Evolutionary conservation across 2,113 vertebrate species (phyloP).

Genomic region (Delphinapterus leucas): DNA sequence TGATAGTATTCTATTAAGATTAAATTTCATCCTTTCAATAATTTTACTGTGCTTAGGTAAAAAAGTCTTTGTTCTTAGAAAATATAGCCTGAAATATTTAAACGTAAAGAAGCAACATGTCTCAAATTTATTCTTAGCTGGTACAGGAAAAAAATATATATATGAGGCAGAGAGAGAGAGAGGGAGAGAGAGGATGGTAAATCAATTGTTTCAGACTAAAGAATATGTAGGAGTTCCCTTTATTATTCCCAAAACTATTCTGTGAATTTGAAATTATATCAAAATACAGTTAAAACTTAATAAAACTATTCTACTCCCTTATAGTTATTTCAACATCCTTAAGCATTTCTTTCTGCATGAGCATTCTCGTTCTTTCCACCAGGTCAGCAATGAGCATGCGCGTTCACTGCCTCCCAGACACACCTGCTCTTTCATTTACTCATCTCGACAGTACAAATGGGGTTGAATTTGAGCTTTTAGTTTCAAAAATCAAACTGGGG

Average conservation of each 20-base stretch:
- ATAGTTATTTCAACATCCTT: neutral
- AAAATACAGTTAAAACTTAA: neutral
- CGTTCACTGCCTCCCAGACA: fast-evolving
- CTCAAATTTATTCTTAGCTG: neutral
- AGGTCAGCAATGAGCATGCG: fast-evolving
- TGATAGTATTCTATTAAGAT: neutral
- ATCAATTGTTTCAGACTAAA: neutral
- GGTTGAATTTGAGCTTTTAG: constrained; percentile 15
- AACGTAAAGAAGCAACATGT: neutral
- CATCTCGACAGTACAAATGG: neutral
- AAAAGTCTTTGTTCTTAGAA: neutral
- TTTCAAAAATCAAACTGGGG: constrained; percentile 42
- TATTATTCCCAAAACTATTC: neutral
- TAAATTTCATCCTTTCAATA: neutral
- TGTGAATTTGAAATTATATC: neutral
- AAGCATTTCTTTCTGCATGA: neutral
- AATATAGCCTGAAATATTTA: neutral
- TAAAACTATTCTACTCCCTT: no score
- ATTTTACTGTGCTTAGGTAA: neutral
- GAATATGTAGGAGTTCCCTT: neutral
- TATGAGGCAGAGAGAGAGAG: no score
- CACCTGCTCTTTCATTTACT: neutral
- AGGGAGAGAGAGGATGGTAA: neutral
- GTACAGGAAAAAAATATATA: neutral
- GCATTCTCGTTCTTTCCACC: fast-evolving